Conservation (phyloP, 1,140 invertebrate species). For the Magallana angulata region DNA sequence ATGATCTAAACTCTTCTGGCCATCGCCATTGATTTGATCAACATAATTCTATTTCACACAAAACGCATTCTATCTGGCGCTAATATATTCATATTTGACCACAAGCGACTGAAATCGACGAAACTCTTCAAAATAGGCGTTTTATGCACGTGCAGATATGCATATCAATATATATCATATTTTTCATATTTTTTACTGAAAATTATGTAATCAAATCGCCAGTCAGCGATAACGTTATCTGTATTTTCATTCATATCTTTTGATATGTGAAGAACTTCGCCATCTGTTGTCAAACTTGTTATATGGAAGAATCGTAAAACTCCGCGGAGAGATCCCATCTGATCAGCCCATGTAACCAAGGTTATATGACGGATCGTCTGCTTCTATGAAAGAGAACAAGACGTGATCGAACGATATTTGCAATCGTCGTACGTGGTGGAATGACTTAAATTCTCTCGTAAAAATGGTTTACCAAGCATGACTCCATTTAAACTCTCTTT, state of each 20-base stretch:
- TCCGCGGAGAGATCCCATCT: not conserved
- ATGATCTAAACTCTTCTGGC: too few relatives aligned
- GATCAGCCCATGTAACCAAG: conserved; percentile 5
- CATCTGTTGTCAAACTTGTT: conserved; percentile 13
- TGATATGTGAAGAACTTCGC: conserved; percentile 7
- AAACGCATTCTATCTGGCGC: too few relatives aligned
- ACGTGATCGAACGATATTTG: conserved; percentile 20
- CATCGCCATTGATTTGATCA: too few relatives aligned
- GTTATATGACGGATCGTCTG: conserved; percentile 11
- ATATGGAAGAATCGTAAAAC: not conserved
- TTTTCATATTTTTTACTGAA: conserved; percentile 1
- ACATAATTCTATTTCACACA: too few relatives aligned
- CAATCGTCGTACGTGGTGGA: not conserved
- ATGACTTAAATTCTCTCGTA: conserved; percentile 19
- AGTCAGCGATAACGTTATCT: not conserved
- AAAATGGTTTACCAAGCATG: conserved; percentile 1
- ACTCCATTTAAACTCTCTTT: not conserved
- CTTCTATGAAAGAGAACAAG: not conserved
- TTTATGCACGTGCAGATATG: conserved; percentile 29
- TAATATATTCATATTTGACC: not conserved
- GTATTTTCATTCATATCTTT: conserved; percentile 28
- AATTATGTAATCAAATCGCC: conserved; percentile 29
- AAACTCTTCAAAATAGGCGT: conserved; percentile 10
- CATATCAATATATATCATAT: not conserved
- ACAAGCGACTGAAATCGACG: not conserved